Evolutionary conservation across 2,113 vertebrate genomes (phyloP).

Genomic region (Ailuropoda melanoleuca): DNA sequence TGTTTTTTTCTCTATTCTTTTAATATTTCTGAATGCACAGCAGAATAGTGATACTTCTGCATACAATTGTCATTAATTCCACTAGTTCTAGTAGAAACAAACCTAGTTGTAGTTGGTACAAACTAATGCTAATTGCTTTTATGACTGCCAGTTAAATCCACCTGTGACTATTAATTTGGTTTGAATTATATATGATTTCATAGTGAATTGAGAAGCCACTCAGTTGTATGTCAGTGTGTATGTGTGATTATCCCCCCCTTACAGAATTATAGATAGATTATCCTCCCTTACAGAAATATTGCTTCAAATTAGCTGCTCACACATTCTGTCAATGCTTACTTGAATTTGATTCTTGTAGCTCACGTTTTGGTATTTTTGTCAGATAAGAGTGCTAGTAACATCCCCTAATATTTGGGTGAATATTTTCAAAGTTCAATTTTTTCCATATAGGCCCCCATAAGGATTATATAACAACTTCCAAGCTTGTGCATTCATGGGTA

Average conservation of each 20-base stretch:
- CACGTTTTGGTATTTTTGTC: background rate
- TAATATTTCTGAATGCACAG: slow-evolving; percentile 22
- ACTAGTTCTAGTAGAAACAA: background rate
- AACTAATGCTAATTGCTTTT: slow-evolving; percentile 10
- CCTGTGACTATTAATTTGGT: slow-evolving; percentile 20
- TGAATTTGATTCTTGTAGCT: background rate
- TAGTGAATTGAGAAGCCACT: background rate
- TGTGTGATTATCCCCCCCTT: background rate
- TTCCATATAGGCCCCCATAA: background rate
- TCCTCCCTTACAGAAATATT: background rate
- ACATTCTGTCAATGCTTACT: background rate
- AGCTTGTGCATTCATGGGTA: background rate
- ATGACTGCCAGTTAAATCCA: background rate
- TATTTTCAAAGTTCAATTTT: slow-evolving; percentile 12
- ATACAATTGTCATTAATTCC: background rate
- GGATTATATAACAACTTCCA: background rate
- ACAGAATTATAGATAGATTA: background rate
- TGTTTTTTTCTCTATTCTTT: background rate
- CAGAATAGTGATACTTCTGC: background rate
- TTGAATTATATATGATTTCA: slow-evolving; percentile 22
- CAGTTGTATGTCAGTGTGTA: background rate
- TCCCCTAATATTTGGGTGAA: background rate
- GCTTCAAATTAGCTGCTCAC: background rate
- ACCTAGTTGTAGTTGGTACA: background rate
- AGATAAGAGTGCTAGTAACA: background rate